Evolutionary conservation across 2,888 invertebrate species (phyloP).

Genomic region (Pterostichus niger): DNA sequence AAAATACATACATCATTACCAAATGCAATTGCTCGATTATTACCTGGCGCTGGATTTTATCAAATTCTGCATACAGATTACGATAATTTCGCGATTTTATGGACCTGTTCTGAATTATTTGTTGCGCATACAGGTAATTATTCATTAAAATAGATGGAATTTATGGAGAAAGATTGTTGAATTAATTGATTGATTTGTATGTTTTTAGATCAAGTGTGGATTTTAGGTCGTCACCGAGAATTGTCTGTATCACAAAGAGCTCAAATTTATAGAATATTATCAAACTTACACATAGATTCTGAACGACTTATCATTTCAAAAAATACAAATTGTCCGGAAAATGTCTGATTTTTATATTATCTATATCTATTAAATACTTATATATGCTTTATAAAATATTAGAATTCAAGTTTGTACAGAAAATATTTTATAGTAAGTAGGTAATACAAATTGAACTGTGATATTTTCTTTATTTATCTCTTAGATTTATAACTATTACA

Average conservation of each 20-base stretch:
- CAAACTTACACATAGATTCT: slow-evolving; percentile 82
- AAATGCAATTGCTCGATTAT: slow-evolving; percentile 82
- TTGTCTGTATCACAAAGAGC: slow-evolving; percentile 83
- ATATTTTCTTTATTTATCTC: background rate
- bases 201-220: slow-evolving; percentile 84
- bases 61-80: slow-evolving; percentile 87
- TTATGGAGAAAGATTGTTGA: too few relatives aligned
- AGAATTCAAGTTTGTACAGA: too few relatives aligned
- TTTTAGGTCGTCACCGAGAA: slow-evolving; percentile 84
- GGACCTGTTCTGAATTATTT: slow-evolving; percentile 86
- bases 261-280: slow-evolving; percentile 83
- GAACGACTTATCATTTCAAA: slow-evolving; percentile 86
- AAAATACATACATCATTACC: slow-evolving; percentile 82
- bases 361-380: background rate
- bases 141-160: too few relatives aligned
- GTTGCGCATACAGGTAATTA: slow-evolving; percentile 81
- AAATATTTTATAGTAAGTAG: slow-evolving; percentile 4
- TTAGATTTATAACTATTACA: too few relatives aligned
- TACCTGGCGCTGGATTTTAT: slow-evolving; percentile 87
- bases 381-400: background rate
- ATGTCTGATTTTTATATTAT: slow-evolving; percentile 3
- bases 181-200: too few relatives aligned
- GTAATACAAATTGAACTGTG: slow-evolving; percentile 13
- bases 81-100: slow-evolving; percentile 84
- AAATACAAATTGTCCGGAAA: slow-evolving; percentile 81